Conservation (phyloP, 1,140 invertebrate species). For the Agraylea sexmaculata region DNA sequence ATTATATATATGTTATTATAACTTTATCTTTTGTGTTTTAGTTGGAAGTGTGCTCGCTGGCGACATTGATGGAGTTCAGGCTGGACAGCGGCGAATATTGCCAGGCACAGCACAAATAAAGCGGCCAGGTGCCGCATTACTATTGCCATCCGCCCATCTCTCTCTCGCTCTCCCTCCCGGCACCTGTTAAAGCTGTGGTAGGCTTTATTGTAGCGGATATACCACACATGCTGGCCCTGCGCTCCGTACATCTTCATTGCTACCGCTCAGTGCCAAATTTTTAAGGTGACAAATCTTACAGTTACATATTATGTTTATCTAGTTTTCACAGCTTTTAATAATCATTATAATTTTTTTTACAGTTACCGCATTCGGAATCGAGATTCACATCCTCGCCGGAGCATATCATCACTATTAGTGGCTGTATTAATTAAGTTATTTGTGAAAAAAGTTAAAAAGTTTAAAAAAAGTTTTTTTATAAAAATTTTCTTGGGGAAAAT, state of each 20-base stretch:
- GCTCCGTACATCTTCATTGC: constrained; percentile 9
- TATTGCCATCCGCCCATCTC: constrained; percentile 21
- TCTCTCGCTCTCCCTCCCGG: constrained; percentile 21
- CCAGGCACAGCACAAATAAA: constrained; percentile 94
- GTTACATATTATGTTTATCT: background rate
- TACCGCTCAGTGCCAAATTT: constrained; percentile 19
- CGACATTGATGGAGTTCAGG: constrained; percentile 95
- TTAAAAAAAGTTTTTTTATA: constrained; percentile 9
- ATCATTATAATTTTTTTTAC: constrained; percentile 12
- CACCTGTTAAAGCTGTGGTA: constrained; percentile 16
- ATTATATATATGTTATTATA: background rate
- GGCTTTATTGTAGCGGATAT: no score
- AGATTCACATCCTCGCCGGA: constrained; percentile 18
- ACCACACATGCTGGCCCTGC: no score
- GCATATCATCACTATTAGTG: constrained; percentile 22
- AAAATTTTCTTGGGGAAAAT: constrained; percentile 14
- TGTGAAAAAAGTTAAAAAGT: constrained; percentile 8
- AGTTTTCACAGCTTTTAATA: background rate
- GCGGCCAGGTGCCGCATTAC: constrained; percentile 26
- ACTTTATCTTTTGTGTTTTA: constrained; percentile 26
- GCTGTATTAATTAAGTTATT: constrained; percentile 20
- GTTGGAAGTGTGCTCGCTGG: constrained; percentile 41
- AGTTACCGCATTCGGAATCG: constrained; percentile 21
- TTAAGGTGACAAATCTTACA: constrained; percentile 14
- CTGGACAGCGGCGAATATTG: constrained; percentile 91